Evolutionary conservation across 2,113 vertebrate genomes (phyloP).

Genomic region (Pterophyllum scalare): DNA sequence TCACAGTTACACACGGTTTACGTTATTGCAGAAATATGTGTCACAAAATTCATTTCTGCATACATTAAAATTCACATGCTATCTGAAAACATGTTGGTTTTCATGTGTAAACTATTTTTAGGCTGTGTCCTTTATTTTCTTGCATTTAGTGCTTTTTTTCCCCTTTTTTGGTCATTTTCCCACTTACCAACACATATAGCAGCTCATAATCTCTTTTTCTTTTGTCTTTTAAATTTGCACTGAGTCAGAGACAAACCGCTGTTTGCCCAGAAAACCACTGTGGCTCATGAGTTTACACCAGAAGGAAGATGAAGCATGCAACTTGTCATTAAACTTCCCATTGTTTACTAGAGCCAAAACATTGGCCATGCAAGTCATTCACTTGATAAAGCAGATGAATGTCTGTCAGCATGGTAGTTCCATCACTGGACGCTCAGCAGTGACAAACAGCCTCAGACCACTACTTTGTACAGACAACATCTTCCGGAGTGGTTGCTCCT

Average conservation of each 20-base stretch:
- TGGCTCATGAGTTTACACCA: background rate
- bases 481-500: slow-evolving; percentile 50
- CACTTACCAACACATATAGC: background rate
- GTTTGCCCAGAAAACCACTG: background rate
- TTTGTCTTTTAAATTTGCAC: background rate
- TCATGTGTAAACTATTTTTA: background rate
- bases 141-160: too few species aligned
- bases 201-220: background rate
- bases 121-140: background rate
- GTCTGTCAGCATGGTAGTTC: slow-evolving; percentile 46
- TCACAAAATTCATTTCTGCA: background rate
- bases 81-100: background rate
- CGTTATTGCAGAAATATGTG: background rate
- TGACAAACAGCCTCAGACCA: slow-evolving; percentile 49
- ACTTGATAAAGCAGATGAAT: slow-evolving; percentile 64
- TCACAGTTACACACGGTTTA: background rate
- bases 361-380: slow-evolving; percentile 38
- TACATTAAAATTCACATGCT: background rate
- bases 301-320: background rate
- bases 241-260: background rate
- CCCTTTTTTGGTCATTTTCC: background rate
- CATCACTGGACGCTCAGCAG: slow-evolving; percentile 62
- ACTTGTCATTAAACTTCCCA: background rate
- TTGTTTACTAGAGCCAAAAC: slow-evolving; percentile 34
- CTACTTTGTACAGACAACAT: slow-evolving; percentile 48